Evolutionary conservation across 2,797 vertebrate species (phyloP), one percentile per base, ranked within the genome.

Genomic region (Lepilemur ruficaudatus): DNA sequence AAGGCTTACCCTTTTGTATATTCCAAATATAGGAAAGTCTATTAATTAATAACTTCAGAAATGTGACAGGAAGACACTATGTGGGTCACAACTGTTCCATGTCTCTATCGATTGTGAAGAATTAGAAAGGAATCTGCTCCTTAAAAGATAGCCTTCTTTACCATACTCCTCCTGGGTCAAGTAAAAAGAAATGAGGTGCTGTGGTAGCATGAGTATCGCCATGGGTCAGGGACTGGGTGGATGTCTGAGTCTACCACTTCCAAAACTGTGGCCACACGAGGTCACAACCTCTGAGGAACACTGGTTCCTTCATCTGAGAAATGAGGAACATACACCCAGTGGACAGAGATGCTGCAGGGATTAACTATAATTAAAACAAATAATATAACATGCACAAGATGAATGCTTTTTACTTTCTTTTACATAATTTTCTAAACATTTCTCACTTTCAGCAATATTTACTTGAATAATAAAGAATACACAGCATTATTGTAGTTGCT

Each of bases 171-270:
- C 79, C 17, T 73, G 9, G 55, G n/a, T 3, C 38, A 61, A n/a
- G n/a, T 91, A 65, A 92, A 67, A 96, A 82, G 48, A 30, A 67
- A 28, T 1, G 28, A 79, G 4, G 17, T 30, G 1, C 22, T 28
- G 0, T 0, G 17, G 17, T 9, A 35, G 30, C 13, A 14, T 0
- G 1, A 48, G 10, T 17, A 14, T 11, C 0, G 8, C 50, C 59
- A 25, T 0, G 5, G 28, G 25, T 75, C 69, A 25, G 57, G 38
- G 7, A 78, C 22, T 43, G 30, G 11, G 32, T 43, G 22, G 52
- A 67, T 57, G 67, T 87, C n/a, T 2, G 18, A 38, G 14, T 72
- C 48, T 75, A 46, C 32, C 22, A 67, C 28, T 73, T 94, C 28
- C 48, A 80, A 84, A 96, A 55, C 59, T 13, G 38, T 35, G 6